Evolutionary conservation across 1,140 invertebrate genomes (phyloP).

Genomic region (Lepidurus apus): DNA sequence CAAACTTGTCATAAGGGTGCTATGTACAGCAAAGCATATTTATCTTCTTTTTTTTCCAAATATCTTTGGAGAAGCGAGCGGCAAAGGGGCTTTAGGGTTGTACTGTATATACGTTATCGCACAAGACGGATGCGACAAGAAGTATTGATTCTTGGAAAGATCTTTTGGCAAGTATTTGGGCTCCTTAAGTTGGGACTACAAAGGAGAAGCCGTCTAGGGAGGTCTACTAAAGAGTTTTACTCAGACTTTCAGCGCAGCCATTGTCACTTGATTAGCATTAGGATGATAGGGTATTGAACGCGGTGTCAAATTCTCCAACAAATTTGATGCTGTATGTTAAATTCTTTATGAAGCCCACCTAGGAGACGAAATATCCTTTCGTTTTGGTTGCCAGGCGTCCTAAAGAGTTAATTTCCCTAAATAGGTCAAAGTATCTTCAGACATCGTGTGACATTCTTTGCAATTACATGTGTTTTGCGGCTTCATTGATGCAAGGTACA

Average conservation of each 20-base stretch:
- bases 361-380: background rate
- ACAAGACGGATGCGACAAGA: background rate
- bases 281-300: background rate
- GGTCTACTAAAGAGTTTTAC: background rate
- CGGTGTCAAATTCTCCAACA: background rate
- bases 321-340: background rate
- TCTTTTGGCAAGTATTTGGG: background rate
- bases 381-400: no score
- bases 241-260: background rate
- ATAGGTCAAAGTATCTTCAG: no score
- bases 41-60: background rate
- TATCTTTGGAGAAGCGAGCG: background rate
- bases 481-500: no score
- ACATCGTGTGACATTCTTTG: no score
- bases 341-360: background rate
- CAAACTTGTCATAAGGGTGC: constrained; percentile 15
- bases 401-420: no score
- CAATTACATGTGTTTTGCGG: no score
- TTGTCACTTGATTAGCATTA: background rate
- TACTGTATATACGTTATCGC: background rate
- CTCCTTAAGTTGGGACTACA: background rate
- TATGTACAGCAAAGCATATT: constrained; percentile 11
- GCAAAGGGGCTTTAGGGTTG: background rate
- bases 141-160: background rate
- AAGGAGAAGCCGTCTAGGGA: constrained; percentile 7